These are phyloP conservation scores for Leptinotarsa tumamoca DNA, from an alignment of 2,888 invertebrate genomes.

Conservation along the genomic window DNA sequence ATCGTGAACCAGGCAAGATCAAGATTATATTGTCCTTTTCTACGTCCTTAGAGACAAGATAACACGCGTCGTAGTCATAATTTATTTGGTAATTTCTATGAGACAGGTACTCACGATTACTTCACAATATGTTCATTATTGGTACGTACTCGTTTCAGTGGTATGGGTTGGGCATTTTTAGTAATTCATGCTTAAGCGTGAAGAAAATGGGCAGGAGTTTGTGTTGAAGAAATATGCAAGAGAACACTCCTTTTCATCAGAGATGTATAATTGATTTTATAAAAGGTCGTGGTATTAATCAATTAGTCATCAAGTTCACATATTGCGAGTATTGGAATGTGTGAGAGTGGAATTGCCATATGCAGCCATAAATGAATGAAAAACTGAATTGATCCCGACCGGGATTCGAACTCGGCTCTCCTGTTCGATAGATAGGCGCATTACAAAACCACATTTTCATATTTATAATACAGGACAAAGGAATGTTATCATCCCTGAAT, in stretches of 20 bases:
- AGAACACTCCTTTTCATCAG: constrained; percentile 5
- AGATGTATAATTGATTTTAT: neutral
- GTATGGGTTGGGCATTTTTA: constrained; percentile 21
- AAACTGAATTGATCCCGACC: no score
- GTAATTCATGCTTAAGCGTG: constrained; percentile 2
- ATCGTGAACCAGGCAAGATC: constrained; percentile 40
- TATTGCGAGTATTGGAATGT: no score
- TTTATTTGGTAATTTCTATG: constrained; percentile 47
- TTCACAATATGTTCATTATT: constrained; percentile 43
- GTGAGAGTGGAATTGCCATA: no score
- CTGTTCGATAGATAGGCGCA: no score
- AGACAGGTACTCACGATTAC: constrained; percentile 46
- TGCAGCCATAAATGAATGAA: no score
- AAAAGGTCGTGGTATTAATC: neutral
- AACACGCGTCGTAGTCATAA: constrained; percentile 37
- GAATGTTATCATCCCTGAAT: no score
- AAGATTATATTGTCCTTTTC: constrained; percentile 39
- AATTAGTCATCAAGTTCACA: neutral
- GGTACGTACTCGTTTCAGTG: constrained; percentile 31
- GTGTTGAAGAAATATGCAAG: constrained; percentile 8
- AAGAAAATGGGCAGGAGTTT: neutral
- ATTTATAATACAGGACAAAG: no score
- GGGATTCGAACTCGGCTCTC: no score
- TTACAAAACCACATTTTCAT: no score
- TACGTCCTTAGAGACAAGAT: constrained; percentile 34